Evolutionary conservation across 2,888 invertebrate species (phyloP), one percentile per base, ranked within the genome.

Genomic region (Acleris holmiana): DNA sequence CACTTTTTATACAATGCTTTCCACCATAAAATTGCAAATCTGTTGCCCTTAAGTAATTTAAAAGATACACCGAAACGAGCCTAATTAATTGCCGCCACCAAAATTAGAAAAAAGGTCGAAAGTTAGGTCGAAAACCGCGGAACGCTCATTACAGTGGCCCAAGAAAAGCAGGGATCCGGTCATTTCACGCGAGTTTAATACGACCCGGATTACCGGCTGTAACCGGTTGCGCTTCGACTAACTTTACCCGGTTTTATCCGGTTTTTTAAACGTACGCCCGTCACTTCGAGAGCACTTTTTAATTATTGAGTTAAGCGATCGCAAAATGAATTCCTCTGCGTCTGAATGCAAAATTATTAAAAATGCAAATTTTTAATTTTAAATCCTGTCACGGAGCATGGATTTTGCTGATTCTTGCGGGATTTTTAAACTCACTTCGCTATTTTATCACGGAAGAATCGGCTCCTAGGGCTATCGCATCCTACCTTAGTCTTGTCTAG

Each of bases 121-220:
- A 60, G 54, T 65, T 65, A 60, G 59, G 58, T 54, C 49, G 19
- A 21, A 49, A 60, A 65, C 65, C 65, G 55, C 64, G 49, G 40
- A 18, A 17, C 59, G 53, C 65, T 50, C 65, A 65, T 65, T 65
- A 65, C 60, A 60, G 59, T 54, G 46, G 19, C 60, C 59, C 65
- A 60, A 60, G 65, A 54, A 64, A 64, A 53, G 54, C 64, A 47
- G 59, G 55, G 59, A 55, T 65, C 60, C 65, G 65, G 60, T 60
- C 65, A 60, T 65, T 65, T 65, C 60, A 65, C 65, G 65, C 60
- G 60, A 65, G 49, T 49, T 55, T 60, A 64, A 64, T 64, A 54
- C 47, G 44, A 40, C 49, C 65, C 65, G 65, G 65, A 65, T 65
- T 60, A 65, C 65, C 53, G 64, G 41, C 48, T 41, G 63, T 58